Evolutionary conservation across 1,140 invertebrate genomes (phyloP).

Genomic region (Drosophila subobscura): DNA sequence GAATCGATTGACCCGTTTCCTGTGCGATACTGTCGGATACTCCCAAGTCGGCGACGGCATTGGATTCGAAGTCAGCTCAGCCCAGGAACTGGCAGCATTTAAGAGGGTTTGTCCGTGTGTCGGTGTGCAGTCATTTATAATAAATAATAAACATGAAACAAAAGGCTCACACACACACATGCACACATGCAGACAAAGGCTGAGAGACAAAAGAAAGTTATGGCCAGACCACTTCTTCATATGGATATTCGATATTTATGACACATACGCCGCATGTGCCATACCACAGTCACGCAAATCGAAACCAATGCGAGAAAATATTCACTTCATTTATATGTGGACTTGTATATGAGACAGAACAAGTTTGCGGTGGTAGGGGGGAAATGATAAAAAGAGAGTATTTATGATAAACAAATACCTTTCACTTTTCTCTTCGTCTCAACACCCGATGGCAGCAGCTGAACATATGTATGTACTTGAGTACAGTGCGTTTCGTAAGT

Average conservation of each 20-base stretch:
- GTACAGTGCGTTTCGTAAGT: slow-evolving; percentile 9
- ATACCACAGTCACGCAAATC: slow-evolving; percentile 37
- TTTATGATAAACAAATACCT: slow-evolving; percentile 63
- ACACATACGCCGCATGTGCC: slow-evolving; percentile 56
- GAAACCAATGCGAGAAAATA: slow-evolving; percentile 67
- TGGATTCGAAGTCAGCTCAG: slow-evolving; percentile 29
- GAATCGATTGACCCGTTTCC: slow-evolving; percentile 77
- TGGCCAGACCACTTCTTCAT: slow-evolving; percentile 52
- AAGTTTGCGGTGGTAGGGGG: background rate
- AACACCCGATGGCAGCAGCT: slow-evolving; percentile 8
- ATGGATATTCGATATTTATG: slow-evolving; percentile 62
- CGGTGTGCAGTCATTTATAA: slow-evolving; percentile 76
- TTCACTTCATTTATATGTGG: slow-evolving; percentile 58
- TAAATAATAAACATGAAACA: slow-evolving; percentile 78
- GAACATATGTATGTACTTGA: background rate
- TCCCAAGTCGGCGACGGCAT: slow-evolving; percentile 30
- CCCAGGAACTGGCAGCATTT: slow-evolving; percentile 77
- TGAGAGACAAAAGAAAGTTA: slow-evolving; percentile 43
- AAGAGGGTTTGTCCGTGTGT: slow-evolving; percentile 27
- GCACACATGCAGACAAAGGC: slow-evolving; percentile 4
- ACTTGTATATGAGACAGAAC: slow-evolving; percentile 39
- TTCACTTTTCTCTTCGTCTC: slow-evolving; percentile 40
- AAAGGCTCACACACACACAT: slow-evolving; percentile 37
- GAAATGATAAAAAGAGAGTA: slow-evolving; percentile 13
- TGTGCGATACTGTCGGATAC: slow-evolving; percentile 33